Evolutionary conservation across 2,797 vertebrate genomes (phyloP), one percentile per base, ranked within the genome.

Genomic region (Pelobates cultripes): DNA sequence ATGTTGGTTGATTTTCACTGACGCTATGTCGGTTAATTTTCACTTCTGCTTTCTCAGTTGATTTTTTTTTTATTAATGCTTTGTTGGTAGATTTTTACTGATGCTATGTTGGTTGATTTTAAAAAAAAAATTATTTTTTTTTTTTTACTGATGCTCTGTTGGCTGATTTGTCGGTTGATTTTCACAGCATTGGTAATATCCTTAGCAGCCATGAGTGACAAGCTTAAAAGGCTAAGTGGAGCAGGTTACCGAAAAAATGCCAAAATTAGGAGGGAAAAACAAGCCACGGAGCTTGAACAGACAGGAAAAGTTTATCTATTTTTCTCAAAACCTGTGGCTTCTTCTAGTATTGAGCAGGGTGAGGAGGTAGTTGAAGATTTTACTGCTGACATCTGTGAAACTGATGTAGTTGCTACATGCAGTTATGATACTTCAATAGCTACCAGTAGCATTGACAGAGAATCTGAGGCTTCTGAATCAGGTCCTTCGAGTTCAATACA

Each of bases 131-230:
- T n/a, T n/a, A n/a, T n/a, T n/a, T n/a, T n/a, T n/a, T n/a, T n/a
- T n/a, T n/a, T n/a, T n/a, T n/a, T n/a, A n/a, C n/a, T n/a, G n/a
- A n/a, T n/a, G n/a, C n/a, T n/a, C n/a, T n/a, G n/a, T n/a, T n/a
- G n/a, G n/a, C n/a, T n/a, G n/a, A n/a, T n/a, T n/a, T n/a, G n/a
- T n/a, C n/a, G n/a, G n/a, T n/a, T n/a, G n/a, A n/a, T n/a, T n/a
- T n/a, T n/a, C n/a, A n/a, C 28, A 68, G 66, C 66, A 68, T 40
- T 68, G 66, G 3, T 68, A 68, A 17, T 40, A 68, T 40, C 66
- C 66, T 68, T 68, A 68, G 61, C 61, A 64, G 61, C 61, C 61
- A 64, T 64, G 61, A 68, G 66, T 68, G 28, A 68, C 66, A 42
- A 28, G 66, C 66, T 6, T 9, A 68, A 68, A 68, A 68, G 66